Base-by-base conservation (phyloP, 2,797 vertebrate species). In the Fratercula arctica region DNA sequence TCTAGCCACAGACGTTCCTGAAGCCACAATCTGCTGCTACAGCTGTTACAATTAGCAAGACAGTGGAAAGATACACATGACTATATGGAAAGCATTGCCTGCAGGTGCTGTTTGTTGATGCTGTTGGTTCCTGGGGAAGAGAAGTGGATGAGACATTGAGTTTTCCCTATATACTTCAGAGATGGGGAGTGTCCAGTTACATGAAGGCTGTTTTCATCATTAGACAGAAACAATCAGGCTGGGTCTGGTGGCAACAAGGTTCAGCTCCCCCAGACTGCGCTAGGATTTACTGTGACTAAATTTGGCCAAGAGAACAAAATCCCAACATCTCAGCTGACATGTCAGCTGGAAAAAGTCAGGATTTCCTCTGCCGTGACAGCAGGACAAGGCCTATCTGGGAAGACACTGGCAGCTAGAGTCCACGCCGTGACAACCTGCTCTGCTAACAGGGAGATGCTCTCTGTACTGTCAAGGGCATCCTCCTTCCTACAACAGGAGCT, bases 21-120 rank as follows among this genome's bases (percentile, higher is more conserved):
- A 78, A 85, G 63, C 76, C 85, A 85, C 66, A 83, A 5, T 46
- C 94, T 89, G 91, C 68, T 78, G 57, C 41, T n/a, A 16, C 80
- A 86, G 85, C 83, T 95, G 74, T 33, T 96, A 51, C 24, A 21
- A 8, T 53, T 41, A 51, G 57, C 39, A 70, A 68, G 33, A 33
- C 16, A 8, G 25, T 10, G 29, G 10, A 33, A 16, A 60, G 72
- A 29, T 9, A 79, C 25, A 16, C 4, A 0, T 13, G 39, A 5
- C 31, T 45, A 3, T 18, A 13, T 3, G 26, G 61, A 39, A 90
- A 67, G 25, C 24, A 37, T n/a, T 72, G 48, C 37, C 28, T 61
- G 7, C 11, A 53, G 28, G 59, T 11, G 35, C 35, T 72, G 25
- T 26, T 45, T 69, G 28, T 46, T 56, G 28, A 29, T 53, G 7